Conservation (phyloP, 2,797 vertebrate species). For the Pseudochirops corinnae region DNA sequence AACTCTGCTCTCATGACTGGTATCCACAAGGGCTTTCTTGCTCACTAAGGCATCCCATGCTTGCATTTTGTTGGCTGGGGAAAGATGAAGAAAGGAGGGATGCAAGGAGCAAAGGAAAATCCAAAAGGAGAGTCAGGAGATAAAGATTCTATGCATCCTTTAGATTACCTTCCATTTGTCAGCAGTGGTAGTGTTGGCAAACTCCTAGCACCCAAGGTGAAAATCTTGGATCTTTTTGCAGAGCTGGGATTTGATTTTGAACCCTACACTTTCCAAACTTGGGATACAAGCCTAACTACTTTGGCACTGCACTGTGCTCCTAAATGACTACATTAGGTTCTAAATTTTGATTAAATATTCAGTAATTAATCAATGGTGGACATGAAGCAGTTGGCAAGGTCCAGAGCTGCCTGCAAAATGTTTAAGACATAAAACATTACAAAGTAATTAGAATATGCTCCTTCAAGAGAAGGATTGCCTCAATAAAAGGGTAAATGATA, state of each 20-base stretch:
- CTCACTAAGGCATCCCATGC: slow-evolving; percentile 55
- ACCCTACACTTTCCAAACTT: slow-evolving; percentile 83
- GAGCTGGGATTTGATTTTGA: slow-evolving; percentile 87
- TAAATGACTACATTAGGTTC: slow-evolving; percentile 89
- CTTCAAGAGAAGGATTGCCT: slow-evolving; percentile 90
- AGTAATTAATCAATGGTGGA: slow-evolving; percentile 91
- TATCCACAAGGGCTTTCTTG: slow-evolving; percentile 73
- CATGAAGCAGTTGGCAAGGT: slow-evolving; percentile 89
- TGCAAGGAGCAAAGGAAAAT: slow-evolving; percentile 58
- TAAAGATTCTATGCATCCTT: slow-evolving; percentile 66
- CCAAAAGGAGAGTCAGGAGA: slow-evolving; percentile 26
- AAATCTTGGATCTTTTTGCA: slow-evolving; percentile 82
- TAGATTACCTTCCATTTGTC: slow-evolving; percentile 80
- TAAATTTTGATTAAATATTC: slow-evolving; percentile 92
- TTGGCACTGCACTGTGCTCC: slow-evolving; percentile 86
- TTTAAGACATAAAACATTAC: slow-evolving; percentile 92
- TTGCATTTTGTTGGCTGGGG: slow-evolving; percentile 42
- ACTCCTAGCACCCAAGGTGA: slow-evolving; percentile 81
- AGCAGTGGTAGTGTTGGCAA: slow-evolving; percentile 82
- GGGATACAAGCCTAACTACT: slow-evolving; percentile 86
- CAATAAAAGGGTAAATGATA: slow-evolving; percentile 93
- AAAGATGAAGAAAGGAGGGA: slow-evolving; percentile 33
- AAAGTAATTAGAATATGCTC: slow-evolving; percentile 90
- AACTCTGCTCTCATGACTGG: slow-evolving; percentile 78
- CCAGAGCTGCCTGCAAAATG: slow-evolving; percentile 90